Evolutionary conservation across 37 sponge, comb jelly and placozoan genomes (phyloP), one percentile per base, ranked within the genome.

Genomic region (Crambe crambe): DNA sequence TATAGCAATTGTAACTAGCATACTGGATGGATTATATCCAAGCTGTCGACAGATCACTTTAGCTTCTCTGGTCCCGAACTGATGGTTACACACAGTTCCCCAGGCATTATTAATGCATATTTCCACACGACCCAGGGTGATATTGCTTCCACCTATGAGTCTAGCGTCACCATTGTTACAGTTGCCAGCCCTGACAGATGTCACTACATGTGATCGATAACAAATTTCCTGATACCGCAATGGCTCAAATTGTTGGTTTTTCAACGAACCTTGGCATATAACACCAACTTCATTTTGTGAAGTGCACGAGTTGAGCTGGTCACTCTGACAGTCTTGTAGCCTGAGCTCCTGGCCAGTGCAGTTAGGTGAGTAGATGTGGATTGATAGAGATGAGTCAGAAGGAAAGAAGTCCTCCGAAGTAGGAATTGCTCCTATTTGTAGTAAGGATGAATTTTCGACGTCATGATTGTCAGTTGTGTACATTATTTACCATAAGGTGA

Each of bases 51-150:
- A 79, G 25, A 68, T 67, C 21, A 79, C 79, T 21, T 30, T 38
- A 6, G 79, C 79, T 54, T 79, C 79, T 67, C 37, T 64, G n/a
- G 47, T 51, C 2, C 68, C 79, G 47, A 79, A 79, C 20, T 47
- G 2, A 1, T 43, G 38, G 21, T 68, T 58, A 65, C 79, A 79
- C 0, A 79, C 56, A 30, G 79, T 79, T 5, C 79, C 79, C 79
- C 79, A 79, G 25, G 79, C 79, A 68, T 67, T 79, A 35, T 79
- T 79, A 44, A 79, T 43, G 79, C 79, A 79, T 18, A 79, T 35
- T 64, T 79, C 79, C 37, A 79, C 68, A 43, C 67, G 1, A n/a
- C 79, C 79, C 27, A 18, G 29, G 30, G 41, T 37, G 22, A 34
- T 3, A 15, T 47, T 43, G 31, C 68, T 23, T 47, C 79, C 79